Evolutionary conservation across 2,888 invertebrate genomes (phyloP).

Genomic region (Apodemia duryi): DNA sequence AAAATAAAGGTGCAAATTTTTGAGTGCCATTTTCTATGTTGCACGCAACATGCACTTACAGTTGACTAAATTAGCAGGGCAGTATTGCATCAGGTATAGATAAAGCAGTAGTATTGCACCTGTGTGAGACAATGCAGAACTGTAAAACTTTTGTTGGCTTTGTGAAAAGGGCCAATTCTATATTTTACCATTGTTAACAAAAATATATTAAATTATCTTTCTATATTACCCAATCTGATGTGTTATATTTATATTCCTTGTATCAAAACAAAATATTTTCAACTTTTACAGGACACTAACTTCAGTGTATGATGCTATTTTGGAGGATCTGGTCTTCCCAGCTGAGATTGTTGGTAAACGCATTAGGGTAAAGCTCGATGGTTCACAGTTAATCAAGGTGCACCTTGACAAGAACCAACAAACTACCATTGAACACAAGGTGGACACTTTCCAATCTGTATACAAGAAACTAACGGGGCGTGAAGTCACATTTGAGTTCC

Average conservation of each 20-base stretch:
- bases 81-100: too few relatives aligned
- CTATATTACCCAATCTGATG: too few relatives aligned
- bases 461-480: slow-evolving; percentile 99
- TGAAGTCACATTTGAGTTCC: slow-evolving; percentile 99
- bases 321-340: slow-evolving; percentile 98
- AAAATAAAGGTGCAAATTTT: too few relatives aligned
- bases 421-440: slow-evolving; percentile 99
- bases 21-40: too few relatives aligned
- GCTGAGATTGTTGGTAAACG: slow-evolving; percentile 99
- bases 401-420: slow-evolving; percentile 99
- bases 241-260: not conserved
- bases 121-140: too few relatives aligned
- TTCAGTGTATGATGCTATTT: slow-evolving; percentile 97
- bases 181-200: too few relatives aligned
- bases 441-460: slow-evolving; percentile 98
- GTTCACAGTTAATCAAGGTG: slow-evolving; percentile 97
- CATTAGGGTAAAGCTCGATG: slow-evolving; percentile 96
- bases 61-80: too few relatives aligned
- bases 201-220: too few relatives aligned
- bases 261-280: not conserved
- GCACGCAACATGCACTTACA: too few relatives aligned
- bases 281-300: slow-evolving; percentile 89
- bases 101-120: too few relatives aligned
- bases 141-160: too few relatives aligned
- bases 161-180: too few relatives aligned